phyloP scores from a whole-genome alignment of 2,113 vertebrate genomes.

The Pitta sordida region DNA sequence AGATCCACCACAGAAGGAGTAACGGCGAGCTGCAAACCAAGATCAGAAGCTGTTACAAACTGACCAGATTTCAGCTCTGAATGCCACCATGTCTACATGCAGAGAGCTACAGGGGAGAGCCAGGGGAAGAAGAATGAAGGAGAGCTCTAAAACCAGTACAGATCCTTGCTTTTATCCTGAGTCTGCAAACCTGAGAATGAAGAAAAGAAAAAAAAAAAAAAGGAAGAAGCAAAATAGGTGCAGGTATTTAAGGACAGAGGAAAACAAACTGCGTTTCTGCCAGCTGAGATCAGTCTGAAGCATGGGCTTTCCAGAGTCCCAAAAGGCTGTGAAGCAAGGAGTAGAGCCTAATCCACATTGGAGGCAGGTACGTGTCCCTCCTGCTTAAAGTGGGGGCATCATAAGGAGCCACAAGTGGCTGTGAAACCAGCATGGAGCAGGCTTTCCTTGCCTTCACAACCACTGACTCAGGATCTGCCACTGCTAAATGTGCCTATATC shows the following conservation, averaged over 20 bases:
- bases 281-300: neutral
- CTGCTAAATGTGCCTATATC: neutral
- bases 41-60: constrained; percentile 93
- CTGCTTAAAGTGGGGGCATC: neutral
- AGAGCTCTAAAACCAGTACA: constrained; percentile 94
- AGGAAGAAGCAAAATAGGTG: constrained; percentile 59
- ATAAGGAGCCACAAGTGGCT: neutral
- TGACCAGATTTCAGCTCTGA: constrained; percentile 72
- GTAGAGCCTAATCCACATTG: neutral
- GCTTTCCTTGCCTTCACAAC: neutral
- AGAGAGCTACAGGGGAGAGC: constrained; percentile 76
- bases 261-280: constrained; percentile 40
- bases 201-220: constrained; percentile 63
- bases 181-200: constrained; percentile 90
- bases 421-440: accelerated
- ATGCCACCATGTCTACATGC: constrained; percentile 64
- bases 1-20: constrained; percentile 84
- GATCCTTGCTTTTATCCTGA: constrained; percentile 97
- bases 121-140: constrained; percentile 64
- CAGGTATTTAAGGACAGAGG: constrained; percentile 64
- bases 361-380: neutral
- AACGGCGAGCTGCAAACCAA: constrained; percentile 94
- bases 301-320: neutral
- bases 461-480: neutral
- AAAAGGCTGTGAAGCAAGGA: neutral